Evolutionary conservation across 2,797 vertebrate genomes (phyloP).

Genomic region (Phataginus tricuspis): DNA sequence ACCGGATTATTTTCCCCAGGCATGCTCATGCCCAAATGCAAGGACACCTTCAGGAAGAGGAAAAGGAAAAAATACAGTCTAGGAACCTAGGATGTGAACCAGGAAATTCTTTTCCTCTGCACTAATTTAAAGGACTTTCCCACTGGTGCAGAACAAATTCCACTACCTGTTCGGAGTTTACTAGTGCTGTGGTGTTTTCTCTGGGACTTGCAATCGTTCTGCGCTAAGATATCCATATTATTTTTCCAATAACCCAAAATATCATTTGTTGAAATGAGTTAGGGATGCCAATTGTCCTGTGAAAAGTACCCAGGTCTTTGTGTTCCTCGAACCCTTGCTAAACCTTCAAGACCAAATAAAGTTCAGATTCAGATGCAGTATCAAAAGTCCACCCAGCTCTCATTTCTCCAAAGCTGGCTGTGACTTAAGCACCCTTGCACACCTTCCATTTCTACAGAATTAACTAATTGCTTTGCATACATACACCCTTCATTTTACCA

Average conservation of each 20-base stretch:
- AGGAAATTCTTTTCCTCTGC: conserved; percentile 59
- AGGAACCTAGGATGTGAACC: conserved; percentile 59
- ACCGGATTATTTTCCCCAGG: conserved; percentile 51
- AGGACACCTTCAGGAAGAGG: conserved; percentile 69
- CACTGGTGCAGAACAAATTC: background rate
- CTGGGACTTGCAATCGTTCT: background rate
- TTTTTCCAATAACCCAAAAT: background rate
- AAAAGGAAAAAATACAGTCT: conserved; percentile 69
- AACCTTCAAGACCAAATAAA: background rate
- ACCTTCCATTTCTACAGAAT: background rate
- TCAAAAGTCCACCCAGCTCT: background rate
- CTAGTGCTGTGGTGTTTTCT: background rate
- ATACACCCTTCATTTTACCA: background rate
- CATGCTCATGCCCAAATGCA: conserved; percentile 39
- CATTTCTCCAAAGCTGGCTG: background rate
- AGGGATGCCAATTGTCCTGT: background rate
- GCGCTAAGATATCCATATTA: background rate
- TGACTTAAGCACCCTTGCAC: background rate
- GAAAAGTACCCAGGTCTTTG: background rate
- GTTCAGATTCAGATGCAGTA: background rate
- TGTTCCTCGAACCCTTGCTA: background rate
- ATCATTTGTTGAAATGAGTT: background rate
- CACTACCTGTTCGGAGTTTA: background rate
- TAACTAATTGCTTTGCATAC: background rate
- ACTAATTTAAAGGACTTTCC: conserved; percentile 29